Evolutionary conservation across 2,888 invertebrate species (phyloP), one percentile per base, ranked within the genome.

Genomic region (Willowsia nigromaculata): DNA sequence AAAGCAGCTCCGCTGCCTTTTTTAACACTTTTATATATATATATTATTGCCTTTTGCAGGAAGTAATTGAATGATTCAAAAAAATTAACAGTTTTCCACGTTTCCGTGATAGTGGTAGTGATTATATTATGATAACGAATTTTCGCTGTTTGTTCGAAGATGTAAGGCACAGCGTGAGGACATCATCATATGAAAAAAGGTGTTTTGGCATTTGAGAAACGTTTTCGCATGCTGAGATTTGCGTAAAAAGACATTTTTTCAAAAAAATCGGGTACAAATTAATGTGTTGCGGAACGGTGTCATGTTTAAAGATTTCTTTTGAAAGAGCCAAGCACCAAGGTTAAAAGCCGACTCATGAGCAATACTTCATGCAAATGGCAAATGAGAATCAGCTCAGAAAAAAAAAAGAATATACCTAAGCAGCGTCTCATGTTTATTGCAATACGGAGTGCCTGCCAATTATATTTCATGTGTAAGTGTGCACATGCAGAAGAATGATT

Each of bases 321-420:
- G n/a, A 82, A 47, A 18, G 18, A 33, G 13, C 1, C 33, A 62
- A 33, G n/a, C n/a, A n/a, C 25, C 22, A 68, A 68, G 83, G 83
- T 83, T 83, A 83, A 83, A 83, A 83, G 83, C 30, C 83, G 68
- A 4, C 50, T 65, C 83, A 83, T 83, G 83, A 83, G 83, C 37
- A 47, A 83, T 83, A 68, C 68, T 50, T 83, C 68, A 50, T 83
- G 50, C 68, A 18, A 82, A 82, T 30, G 47, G 18, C 68, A 68
- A 68, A 68, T 18, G 27, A 37, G 22, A 78, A n/a, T 65, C 33
- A 53, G 56, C 47, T 76, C 76, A 18, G 37, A 81, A 78, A 43
- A 40, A 76, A 71, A 22, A 37, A 71, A 5, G 40, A 1, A 22
- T 43, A 13, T 71, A 25, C 1, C n/a, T 50, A 47, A 7, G 13